Evolutionary conservation across 2,888 invertebrate species (phyloP).

Genomic region (Lagria hirta): DNA sequence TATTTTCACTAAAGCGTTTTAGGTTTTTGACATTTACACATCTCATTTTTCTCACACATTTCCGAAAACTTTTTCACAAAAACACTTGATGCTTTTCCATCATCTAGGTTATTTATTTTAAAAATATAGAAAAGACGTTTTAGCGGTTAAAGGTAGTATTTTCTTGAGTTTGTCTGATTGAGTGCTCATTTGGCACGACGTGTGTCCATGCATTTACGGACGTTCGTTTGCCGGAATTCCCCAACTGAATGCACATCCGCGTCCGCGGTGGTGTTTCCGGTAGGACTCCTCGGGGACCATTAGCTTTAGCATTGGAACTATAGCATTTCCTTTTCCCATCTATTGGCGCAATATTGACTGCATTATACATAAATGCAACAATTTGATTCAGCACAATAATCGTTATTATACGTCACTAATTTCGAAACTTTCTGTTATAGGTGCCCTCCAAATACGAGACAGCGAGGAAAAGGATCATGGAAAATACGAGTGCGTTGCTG

Average conservation of each 20-base stretch:
- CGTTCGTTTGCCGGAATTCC: slow-evolving; percentile 33
- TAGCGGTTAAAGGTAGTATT: no score
- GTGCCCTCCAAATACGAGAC: slow-evolving; percentile 84
- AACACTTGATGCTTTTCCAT: no score
- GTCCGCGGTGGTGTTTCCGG: slow-evolving; percentile 18
- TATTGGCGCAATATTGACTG: neutral
- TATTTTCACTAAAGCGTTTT: no score
- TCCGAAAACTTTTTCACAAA: no score
- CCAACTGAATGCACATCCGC: slow-evolving; percentile 17
- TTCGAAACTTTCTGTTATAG: slow-evolving; percentile 57
- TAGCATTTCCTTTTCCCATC: slow-evolving; percentile 26
- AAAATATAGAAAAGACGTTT: no score
- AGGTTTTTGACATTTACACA: no score
- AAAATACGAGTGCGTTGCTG: slow-evolving; percentile 95
- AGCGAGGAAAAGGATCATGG: slow-evolving; percentile 92
- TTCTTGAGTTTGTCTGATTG: no score
- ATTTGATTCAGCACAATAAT: neutral
- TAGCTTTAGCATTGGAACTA: slow-evolving; percentile 32
- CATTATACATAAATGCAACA: slow-evolving; percentile 23
- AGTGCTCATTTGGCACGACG: slow-evolving; percentile 2
- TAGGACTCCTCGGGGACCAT: slow-evolving; percentile 34
- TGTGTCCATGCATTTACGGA: slow-evolving; percentile 6
- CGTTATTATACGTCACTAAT: no score
- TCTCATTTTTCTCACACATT: no score
- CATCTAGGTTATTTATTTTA: no score